Base-by-base conservation (phyloP, 2,113 vertebrate genomes). In the Zosterops hypoxanthus region DNA sequence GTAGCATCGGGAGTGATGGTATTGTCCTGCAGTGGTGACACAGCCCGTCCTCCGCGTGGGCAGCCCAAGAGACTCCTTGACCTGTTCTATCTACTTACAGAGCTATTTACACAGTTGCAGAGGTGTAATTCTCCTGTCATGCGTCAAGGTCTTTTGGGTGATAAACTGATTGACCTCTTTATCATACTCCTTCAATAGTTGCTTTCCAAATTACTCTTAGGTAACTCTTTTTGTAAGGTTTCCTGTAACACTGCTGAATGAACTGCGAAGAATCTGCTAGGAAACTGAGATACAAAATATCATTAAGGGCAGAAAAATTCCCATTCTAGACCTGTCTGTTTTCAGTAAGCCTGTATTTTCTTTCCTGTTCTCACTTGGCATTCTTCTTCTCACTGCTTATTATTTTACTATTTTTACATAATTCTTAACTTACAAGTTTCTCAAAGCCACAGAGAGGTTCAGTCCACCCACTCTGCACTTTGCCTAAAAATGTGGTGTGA, bases 81-180 rank as follows among this genome's bases (percentile, higher is more conserved):
- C 57, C 87, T 76, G 6, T 31, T 68, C 25, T 20, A 4, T 68
- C 61, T 82, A 12, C 60, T 90, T 68, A 46, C 1, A 65, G 49
- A 82, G 59, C 66, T 95, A 14, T 92, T 94, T 90, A 91, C 75
- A 53, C 28, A 69, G 72, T 44, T 77, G 76, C 80, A 94, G 82
- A 87, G 66, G 59, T 77, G 71, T 87, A 80, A 82, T 86, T 90
- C 90, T 92, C 49, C 61, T 92, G 33, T 72, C 46, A 2, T 29
- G 18, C 0, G 14, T 79, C 85, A 94, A 95, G 85, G 61, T 85
- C 85, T 85, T 75, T 39, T 56, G 46, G 55, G 24, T 76, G 82
- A 82, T 89, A 86, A 87, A 71, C 72, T 61, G 64, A 61, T 73
- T 81, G 70, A 71, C 78, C 49, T 87, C 49, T 86, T 86, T 81